Percentiles rank a stretch among this genome's conserved stretches.
Evolutionary conservation across 92 coral and sea anemone species (phyloP).

Genomic region (Pocillopora meandrina): DNA sequence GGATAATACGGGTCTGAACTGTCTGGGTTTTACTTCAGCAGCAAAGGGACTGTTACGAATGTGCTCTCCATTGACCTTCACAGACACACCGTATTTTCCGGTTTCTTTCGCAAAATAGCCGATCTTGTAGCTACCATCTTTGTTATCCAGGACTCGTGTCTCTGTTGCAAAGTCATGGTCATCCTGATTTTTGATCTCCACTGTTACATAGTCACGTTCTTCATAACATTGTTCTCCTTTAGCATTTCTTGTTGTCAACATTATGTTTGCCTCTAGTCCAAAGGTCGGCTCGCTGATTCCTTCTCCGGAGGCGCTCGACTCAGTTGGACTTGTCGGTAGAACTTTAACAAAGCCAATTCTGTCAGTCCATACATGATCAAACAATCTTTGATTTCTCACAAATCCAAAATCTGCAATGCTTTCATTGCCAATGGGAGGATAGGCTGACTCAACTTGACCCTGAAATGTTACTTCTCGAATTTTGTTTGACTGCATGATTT

Average conservation of each 20-base stretch:
- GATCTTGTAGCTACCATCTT: not conserved
- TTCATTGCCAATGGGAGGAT: not conserved
- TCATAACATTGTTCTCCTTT: not conserved
- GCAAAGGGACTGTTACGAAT: not conserved
- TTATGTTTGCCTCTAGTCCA: not conserved
- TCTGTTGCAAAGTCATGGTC: too few species aligned
- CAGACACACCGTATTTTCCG: not conserved
- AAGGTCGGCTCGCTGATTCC: not conserved
- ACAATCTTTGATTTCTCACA: not conserved
- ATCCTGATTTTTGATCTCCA: too few species aligned
- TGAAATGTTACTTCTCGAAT: not conserved
- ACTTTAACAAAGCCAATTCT: not conserved
- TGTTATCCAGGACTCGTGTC: not conserved
- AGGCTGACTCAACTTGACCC: not conserved
- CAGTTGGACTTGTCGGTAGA: not conserved
- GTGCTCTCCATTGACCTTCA: not conserved
- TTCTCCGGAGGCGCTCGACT: not conserved
- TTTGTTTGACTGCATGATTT: not conserved
- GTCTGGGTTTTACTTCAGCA: not conserved
- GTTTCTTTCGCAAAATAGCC: not conserved
- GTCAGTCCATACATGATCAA: not conserved
- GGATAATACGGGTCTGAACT: not conserved
- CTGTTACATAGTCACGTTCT: too few species aligned
- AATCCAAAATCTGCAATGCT: not conserved
- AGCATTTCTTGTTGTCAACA: slow-evolving; percentile 6